Percentiles rank a stretch among this genome's conserved stretches.
Evolutionary conservation across 2,113 vertebrate species (phyloP).

Genomic region (Limanda limanda): DNA sequence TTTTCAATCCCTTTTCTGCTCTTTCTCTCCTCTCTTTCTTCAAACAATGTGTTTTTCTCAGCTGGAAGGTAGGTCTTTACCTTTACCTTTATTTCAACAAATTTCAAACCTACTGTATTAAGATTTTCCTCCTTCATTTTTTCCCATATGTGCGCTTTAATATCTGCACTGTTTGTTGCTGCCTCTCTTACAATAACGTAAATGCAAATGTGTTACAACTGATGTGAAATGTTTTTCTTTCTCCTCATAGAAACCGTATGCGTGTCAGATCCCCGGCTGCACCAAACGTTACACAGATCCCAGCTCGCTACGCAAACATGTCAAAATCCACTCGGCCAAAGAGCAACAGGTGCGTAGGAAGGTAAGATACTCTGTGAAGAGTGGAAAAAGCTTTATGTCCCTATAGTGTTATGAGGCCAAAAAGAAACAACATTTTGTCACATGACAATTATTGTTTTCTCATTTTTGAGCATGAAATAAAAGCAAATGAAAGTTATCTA

Average conservation of each 20-base stretch:
- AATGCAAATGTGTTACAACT: neutral
- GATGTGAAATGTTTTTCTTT: conserved; percentile 16
- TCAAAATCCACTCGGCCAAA: conserved; percentile 97
- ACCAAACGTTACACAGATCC: conserved; percentile 99
- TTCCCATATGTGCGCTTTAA: neutral
- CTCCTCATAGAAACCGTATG: conserved; percentile 92
- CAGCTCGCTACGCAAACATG: conserved; percentile 97
- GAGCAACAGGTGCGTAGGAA: conserved; percentile 97
- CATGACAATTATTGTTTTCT: no score
- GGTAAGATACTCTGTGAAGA: conserved; percentile 82
- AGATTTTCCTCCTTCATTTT: neutral
- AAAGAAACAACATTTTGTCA: conserved; percentile 85
- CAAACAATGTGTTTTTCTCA: conserved; percentile 73
- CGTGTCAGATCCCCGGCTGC: conserved; percentile 97
- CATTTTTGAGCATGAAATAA: no score
- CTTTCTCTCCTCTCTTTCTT: conserved; percentile 52
- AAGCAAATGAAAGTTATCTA: no score
- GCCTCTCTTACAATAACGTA: neutral
- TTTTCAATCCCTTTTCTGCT: conserved; percentile 60
- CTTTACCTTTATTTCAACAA: conserved; percentile 55
- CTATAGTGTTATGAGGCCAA: conserved; percentile 77
- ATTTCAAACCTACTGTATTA: conserved; percentile 25
- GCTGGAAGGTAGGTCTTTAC: conserved; percentile 81
- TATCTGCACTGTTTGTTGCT: conserved; percentile 2
- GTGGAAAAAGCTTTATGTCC: neutral